A percentile compares a stretch with the other conserved stretches of the same genome.
These are phyloP conservation scores for Mustela nigripes DNA, from an alignment of 2,113 vertebrate genomes.

Conservation along the genomic window DNA sequence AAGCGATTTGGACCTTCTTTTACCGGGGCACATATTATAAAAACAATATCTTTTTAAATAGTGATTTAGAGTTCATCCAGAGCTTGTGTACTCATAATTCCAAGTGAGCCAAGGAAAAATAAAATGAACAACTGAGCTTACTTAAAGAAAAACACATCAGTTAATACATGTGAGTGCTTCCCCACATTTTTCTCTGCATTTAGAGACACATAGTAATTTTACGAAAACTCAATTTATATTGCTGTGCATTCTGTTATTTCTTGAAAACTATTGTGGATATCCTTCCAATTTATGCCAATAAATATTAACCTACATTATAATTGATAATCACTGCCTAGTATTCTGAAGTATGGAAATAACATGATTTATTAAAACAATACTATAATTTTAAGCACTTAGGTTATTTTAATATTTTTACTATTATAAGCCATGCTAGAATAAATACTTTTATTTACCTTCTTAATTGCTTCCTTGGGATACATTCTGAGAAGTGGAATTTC, in stretches of 20 bases:
- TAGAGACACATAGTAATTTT: not conserved
- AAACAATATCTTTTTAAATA: not conserved
- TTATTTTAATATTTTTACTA: slow-evolving; percentile 50
- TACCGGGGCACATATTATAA: not conserved
- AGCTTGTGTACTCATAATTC: not conserved
- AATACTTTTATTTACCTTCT: slow-evolving; percentile 12
- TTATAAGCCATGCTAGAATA: not conserved
- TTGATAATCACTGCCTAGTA: not conserved
- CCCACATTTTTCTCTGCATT: not conserved
- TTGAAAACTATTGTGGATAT: not conserved
- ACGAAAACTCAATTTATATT: not conserved
- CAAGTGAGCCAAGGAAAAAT: not conserved
- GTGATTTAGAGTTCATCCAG: not conserved
- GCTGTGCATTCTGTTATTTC: not conserved
- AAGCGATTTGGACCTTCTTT: not conserved
- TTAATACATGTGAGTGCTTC: not conserved
- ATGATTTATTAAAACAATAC: slow-evolving; percentile 46
- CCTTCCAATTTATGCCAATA: slow-evolving; percentile 32
- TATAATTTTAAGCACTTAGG: not conserved
- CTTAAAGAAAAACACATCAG: not conserved
- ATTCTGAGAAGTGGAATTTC: slow-evolving; percentile 52
- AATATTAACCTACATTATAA: not conserved
- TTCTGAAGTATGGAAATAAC: not conserved
- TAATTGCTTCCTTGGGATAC: slow-evolving; percentile 44
- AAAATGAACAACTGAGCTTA: not conserved